These are phyloP conservation scores for Bruchidius siliquastri DNA, from an alignment of 2,888 invertebrate genomes.

Conservation along the genomic window DNA sequence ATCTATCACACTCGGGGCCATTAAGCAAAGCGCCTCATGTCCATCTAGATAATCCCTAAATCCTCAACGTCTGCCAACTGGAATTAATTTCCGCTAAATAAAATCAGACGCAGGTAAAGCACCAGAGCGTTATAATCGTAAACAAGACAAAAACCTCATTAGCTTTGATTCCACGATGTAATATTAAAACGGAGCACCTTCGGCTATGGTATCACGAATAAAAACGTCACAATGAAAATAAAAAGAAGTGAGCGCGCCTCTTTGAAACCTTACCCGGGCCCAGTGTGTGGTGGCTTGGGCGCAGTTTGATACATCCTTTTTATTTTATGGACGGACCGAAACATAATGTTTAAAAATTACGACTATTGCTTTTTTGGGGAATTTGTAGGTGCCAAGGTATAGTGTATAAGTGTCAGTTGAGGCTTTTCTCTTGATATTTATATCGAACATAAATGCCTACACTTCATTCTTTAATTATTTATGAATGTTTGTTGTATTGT, in stretches of 20 bases:
- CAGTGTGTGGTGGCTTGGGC: conserved; percentile 32
- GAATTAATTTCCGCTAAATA: background rate
- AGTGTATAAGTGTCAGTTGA: conserved; percentile 25
- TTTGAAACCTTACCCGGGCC: conserved; percentile 30
- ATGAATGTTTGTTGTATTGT: conserved; percentile 14
- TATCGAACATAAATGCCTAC: conserved; percentile 30
- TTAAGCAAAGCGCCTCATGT: background rate
- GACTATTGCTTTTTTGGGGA: conserved; percentile 33
- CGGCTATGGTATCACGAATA: background rate
- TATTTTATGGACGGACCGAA: conserved; percentile 28
- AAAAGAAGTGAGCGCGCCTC: conserved; percentile 18
- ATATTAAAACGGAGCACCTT: background rate
- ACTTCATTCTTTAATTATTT: conserved; percentile 27
- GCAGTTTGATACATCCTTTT: conserved; percentile 26
- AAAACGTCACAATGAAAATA: conserved; percentile 5
- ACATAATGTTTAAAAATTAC: conserved; percentile 34
- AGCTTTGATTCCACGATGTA: background rate
- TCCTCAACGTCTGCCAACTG: background rate
- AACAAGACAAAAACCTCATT: background rate
- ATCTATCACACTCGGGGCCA: too few relatives aligned
- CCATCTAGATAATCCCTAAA: background rate
- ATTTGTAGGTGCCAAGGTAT: conserved; percentile 33
- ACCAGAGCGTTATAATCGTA: background rate
- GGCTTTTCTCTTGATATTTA: conserved; percentile 25
- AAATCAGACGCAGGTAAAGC: background rate